phyloP scores from a whole-genome alignment of 2,888 invertebrate genomes.

The Entomobrya multifasciata region DNA sequence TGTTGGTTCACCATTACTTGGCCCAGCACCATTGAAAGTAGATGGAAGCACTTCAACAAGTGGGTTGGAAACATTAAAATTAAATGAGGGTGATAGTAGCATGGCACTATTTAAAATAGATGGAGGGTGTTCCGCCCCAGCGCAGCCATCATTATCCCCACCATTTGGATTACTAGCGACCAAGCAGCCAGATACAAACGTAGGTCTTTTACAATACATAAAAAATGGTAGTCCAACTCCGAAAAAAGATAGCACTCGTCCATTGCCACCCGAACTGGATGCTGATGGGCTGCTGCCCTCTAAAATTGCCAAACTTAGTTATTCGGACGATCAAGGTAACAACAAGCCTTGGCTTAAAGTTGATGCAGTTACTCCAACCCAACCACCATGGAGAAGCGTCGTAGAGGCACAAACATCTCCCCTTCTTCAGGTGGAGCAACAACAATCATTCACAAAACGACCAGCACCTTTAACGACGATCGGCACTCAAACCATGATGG shows the following conservation, averaged over 20 bases:
- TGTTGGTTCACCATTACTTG: no score
- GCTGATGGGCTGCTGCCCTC: constrained; percentile 33
- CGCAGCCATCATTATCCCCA: not conserved
- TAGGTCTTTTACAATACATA: constrained; percentile 11
- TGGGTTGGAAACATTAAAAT: not conserved
- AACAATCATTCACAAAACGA: constrained; percentile 42
- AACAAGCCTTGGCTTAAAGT: constrained; percentile 49
- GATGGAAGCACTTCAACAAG: not conserved
- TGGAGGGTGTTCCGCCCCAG: not conserved
- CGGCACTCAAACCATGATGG: constrained; percentile 11
- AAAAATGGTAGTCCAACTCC: constrained; percentile 7
- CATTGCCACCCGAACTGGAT: not conserved
- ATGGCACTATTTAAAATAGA: not conserved
- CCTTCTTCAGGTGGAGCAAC: not conserved
- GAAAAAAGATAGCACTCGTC: not conserved
- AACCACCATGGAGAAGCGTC: constrained; percentile 56
- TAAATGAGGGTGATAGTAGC: not conserved
- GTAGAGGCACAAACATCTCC: not conserved
- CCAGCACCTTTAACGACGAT: not conserved
- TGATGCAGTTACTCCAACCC: constrained; percentile 37
- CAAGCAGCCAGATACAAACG: constrained; percentile 3
- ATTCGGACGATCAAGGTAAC: constrained; percentile 22
- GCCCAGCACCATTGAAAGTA: not conserved
- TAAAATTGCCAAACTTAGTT: constrained; percentile 54
- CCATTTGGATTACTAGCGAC: constrained; percentile 9